phyloP scores from a whole-genome alignment of 2,797 vertebrate genomes.

The Chrysocyon brachyurus region DNA sequence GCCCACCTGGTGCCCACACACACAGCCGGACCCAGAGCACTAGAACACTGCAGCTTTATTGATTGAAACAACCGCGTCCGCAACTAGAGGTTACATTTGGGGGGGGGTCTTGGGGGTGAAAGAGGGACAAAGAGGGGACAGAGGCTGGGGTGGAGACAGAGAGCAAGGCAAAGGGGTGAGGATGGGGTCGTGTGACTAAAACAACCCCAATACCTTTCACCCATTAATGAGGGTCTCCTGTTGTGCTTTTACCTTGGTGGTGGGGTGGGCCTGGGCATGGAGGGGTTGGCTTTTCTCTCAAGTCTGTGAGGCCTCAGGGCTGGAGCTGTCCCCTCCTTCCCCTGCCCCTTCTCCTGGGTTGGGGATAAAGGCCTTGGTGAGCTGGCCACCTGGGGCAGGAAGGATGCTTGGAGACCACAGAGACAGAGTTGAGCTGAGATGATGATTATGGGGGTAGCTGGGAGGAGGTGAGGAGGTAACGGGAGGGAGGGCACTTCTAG shows the following conservation, averaged over 20 bases:
- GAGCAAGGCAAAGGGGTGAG: slow-evolving; percentile 76
- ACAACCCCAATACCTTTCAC: slow-evolving; percentile 84
- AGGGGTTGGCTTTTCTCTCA: slow-evolving; percentile 63
- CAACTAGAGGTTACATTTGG: slow-evolving; percentile 85
- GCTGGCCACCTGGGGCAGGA: not conserved
- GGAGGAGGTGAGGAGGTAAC: not conserved
- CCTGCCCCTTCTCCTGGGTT: slow-evolving; percentile 20
- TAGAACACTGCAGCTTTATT: slow-evolving; percentile 91
- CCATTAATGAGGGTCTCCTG: slow-evolving; percentile 86
- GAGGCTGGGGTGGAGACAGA: slow-evolving; percentile 74
- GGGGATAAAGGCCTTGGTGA: slow-evolving; percentile 49
- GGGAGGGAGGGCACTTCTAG: not conserved
- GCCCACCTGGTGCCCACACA: slow-evolving; percentile 34
- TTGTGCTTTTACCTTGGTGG: slow-evolving; percentile 88
- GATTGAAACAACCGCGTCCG: slow-evolving; percentile 86
- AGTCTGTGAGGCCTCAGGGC: slow-evolving; percentile 46
- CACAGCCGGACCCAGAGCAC: slow-evolving; percentile 67
- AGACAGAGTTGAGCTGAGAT: not conserved
- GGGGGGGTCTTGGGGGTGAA: not conserved
- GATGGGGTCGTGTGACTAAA: slow-evolving; percentile 47
- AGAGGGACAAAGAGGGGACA: not conserved
- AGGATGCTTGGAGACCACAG: not conserved
- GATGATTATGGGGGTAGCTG: not conserved
- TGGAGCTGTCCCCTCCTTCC: not conserved
- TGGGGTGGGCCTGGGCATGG: slow-evolving; percentile 47